A percentile compares a stretch with the other conserved stretches of the same genome.
These are phyloP conservation scores for Bos taurus DNA, from an alignment of 2,113 vertebrate species.

Conservation along the genomic window DNA sequence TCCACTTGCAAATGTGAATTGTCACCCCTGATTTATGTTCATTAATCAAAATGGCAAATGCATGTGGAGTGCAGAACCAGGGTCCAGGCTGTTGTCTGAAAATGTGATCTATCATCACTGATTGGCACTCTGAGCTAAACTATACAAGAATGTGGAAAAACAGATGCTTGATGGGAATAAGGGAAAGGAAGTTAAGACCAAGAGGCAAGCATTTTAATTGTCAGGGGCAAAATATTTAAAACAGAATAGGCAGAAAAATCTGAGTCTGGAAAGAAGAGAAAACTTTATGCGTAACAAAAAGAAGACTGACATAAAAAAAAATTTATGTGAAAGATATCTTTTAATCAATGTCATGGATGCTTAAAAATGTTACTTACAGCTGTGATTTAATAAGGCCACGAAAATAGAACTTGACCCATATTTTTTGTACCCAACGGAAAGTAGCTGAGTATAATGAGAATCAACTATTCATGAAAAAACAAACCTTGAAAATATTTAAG, in stretches of 20 bases:
- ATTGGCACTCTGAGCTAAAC: slow-evolving; percentile 68
- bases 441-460: slow-evolving; percentile 45
- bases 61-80: slow-evolving; percentile 53
- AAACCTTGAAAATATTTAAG: slow-evolving; percentile 26
- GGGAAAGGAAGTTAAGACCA: slow-evolving; percentile 47
- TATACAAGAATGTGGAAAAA: slow-evolving; percentile 54
- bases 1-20: slow-evolving; percentile 57
- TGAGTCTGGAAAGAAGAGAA: slow-evolving; percentile 48
- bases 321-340: background rate
- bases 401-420: slow-evolving; percentile 56
- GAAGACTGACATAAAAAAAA: background rate
- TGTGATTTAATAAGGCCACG: slow-evolving; percentile 49
- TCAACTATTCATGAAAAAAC: slow-evolving; percentile 30
- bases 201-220: slow-evolving; percentile 59
- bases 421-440: slow-evolving; percentile 41
- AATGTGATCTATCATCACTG: slow-evolving; percentile 65
- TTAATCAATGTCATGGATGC: background rate
- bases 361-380: slow-evolving; percentile 52
- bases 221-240: slow-evolving; percentile 38
- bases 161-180: slow-evolving; percentile 56
- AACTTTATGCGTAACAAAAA: slow-evolving; percentile 24
- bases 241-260: slow-evolving; percentile 40
- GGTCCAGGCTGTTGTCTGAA: slow-evolving; percentile 51
- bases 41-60: slow-evolving; percentile 71
- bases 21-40: slow-evolving; percentile 61